Evolutionary conservation across 2,888 invertebrate genomes (phyloP), one percentile per base, ranked within the genome.

Genomic region (Drosophila diplacantha): DNA sequence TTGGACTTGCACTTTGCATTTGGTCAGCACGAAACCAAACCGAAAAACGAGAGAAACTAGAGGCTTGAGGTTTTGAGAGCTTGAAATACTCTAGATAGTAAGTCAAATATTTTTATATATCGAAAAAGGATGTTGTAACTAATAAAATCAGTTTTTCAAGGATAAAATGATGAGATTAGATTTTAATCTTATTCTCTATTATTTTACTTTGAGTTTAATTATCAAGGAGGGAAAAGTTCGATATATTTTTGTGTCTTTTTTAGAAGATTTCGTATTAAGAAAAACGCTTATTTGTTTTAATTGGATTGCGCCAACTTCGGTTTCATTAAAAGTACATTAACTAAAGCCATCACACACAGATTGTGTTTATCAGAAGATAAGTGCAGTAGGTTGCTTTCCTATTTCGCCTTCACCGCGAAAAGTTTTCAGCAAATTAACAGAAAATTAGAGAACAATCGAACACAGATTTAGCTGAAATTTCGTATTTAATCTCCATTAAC

Each of bases 1-100:
- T 53, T 47, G 53, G 44, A 59, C 63, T 51, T 72, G 74, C 71
- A 77, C 73, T 72, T 61, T 70, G 65, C 60, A 73, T 73, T 71
- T 60, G 50, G 35, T 41, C 31, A 43, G 49, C 16, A 49, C 41
- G 44, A 53, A 62, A 51, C 34, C 39, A 8, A 20, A 35, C 35
- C 47, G 26, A 29, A 35, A 47, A 47, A 35, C 8, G 26, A 26
- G 26, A n/a, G 26, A 5, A 26, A 20, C n/a, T 20, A 24, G 8
- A 18, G 5, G 14, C 26, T 5, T 11, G 18, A 16, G 8, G 12
- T 14, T 34, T 8, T 34, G 7, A 11, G n/a, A 24, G 16, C 11
- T 18, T 11, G 4, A 16, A 22, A 24, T 26, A 39, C 16, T 20
- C 12, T 14, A 4, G 7, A 5, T 2, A 14, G 4, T 8, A 18